Conservation (phyloP, 2,888 invertebrate genomes). For the Auanema sp. region DNA sequence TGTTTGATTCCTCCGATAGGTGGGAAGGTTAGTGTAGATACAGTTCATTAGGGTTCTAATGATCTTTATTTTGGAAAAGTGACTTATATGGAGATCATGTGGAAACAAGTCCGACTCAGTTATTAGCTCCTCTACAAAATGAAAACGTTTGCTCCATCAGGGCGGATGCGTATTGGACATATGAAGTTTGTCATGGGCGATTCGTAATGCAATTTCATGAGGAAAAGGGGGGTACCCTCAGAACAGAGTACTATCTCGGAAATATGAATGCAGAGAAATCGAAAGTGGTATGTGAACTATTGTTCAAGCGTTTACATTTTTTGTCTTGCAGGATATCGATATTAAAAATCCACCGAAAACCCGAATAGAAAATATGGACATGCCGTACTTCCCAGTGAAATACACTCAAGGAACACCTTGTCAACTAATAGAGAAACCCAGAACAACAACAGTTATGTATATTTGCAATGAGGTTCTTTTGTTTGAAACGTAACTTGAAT, state of each 20-base stretch:
- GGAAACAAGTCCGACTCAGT: constrained; percentile 11
- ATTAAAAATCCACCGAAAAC: constrained; percentile 48
- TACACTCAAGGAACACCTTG: constrained; percentile 86
- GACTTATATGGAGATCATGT: constrained; percentile 12
- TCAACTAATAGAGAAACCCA: constrained; percentile 77
- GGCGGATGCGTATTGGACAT: constrained; percentile 66
- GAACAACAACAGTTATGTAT: constrained; percentile 52
- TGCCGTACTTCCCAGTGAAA: constrained; percentile 81
- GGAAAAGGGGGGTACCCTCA: constrained; percentile 75
- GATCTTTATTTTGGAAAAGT: neutral
- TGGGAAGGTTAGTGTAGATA: neutral
- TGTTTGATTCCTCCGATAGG: constrained; percentile 28
- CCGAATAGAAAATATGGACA: constrained; percentile 78
- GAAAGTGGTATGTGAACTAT: neutral
- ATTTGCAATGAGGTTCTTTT: constrained; percentile 70
- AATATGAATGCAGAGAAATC: constrained; percentile 36
- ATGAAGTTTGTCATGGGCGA: constrained; percentile 58
- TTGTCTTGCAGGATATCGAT: constrained; percentile 30
- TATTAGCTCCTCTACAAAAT: constrained; percentile 9
- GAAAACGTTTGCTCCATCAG: constrained; percentile 48
- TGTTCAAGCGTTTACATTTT: no score
- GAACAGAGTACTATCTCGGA: constrained; percentile 61
- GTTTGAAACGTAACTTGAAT: constrained; percentile 65
- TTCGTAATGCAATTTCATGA: constrained; percentile 93
- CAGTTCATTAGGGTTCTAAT: neutral